These are phyloP conservation scores for Zoroaster sp. DNA, from an alignment of 53 echinoderm and acorn worm genomes.

Conservation along the genomic window DNA sequence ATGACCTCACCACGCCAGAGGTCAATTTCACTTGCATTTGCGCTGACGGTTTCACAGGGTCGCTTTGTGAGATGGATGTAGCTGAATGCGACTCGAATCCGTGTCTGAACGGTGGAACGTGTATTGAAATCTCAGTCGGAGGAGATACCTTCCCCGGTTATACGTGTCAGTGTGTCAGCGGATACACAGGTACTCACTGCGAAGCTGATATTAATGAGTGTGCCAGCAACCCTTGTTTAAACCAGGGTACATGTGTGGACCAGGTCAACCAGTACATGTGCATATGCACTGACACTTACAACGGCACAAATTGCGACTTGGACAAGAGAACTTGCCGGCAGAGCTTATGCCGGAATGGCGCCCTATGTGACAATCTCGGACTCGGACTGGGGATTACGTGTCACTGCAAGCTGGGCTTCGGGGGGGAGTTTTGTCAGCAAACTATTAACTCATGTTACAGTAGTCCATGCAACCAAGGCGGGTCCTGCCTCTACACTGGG, in stretches of 20 bases:
- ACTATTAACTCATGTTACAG: slow-evolving; percentile 80
- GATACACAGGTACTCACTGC: slow-evolving; percentile 83
- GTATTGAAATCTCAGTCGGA: slow-evolving; percentile 58
- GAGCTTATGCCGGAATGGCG: slow-evolving; percentile 72
- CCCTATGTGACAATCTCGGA: slow-evolving; percentile 61
- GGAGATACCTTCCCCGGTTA: slow-evolving; percentile 85
- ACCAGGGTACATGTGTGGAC: slow-evolving; percentile 73
- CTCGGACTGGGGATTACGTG: slow-evolving; percentile 77
- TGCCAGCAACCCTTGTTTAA: slow-evolving; percentile 67
- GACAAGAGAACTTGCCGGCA: slow-evolving; percentile 85
- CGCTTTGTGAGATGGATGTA: slow-evolving; percentile 76
- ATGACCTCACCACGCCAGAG: slow-evolving; percentile 69
- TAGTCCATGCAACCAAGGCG: slow-evolving; percentile 75
- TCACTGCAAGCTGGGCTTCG: slow-evolving; percentile 71
- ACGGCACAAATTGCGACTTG: slow-evolving; percentile 73
- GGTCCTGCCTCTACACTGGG: slow-evolving; percentile 70
- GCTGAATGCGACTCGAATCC: slow-evolving; percentile 82
- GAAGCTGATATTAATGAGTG: slow-evolving; percentile 83
- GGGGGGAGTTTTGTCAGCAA: slow-evolving; percentile 67
- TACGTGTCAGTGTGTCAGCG: slow-evolving; percentile 69
- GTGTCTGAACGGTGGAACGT: slow-evolving; percentile 75
- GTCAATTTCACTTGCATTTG: slow-evolving; percentile 82
- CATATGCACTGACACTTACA: slow-evolving; percentile 62
- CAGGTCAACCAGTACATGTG: slow-evolving; percentile 70
- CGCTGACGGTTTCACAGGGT: slow-evolving; percentile 67